Evolutionary conservation across 1,140 invertebrate genomes (phyloP), one percentile per base, ranked within the genome.

Genomic region (Zaprionus taronus): DNA sequence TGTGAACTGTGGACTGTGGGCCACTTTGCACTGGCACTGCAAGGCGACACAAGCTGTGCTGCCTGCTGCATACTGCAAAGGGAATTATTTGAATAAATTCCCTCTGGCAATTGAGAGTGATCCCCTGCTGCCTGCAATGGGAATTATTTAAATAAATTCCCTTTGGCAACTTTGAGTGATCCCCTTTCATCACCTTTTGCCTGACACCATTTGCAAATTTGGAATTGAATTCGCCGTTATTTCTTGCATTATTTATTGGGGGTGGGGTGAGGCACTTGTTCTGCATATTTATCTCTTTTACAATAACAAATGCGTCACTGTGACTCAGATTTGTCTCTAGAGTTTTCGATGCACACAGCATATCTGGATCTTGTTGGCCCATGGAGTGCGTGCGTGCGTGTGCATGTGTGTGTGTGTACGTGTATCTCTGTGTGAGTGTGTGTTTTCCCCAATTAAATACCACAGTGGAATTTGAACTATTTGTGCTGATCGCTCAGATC

Each of bases 381-480:
- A 51, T 63, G 44, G 26, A 62, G 44, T 51, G 61, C 44, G 28
- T 63, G 36, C 24, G 12, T 34, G 20, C n/a, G 20, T 20, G 7
- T 20, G 17, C 14, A 20, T 49, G n/a, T 2, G 6, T 28, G 28
- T 7, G 7, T 26, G 3, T 44, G 38, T 12, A 6, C 44, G 62
- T 47, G 28, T 49, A 20, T 15, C 11, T 58, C 17, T 58, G 22
- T 66, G 22, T 66, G 64, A 28, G 64, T 56, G 47, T 66, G 22
- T 66, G 64, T 57, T 26, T 58, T 49, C 15, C 55, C 60, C 58
- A 76, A 76, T 76, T 76, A 71, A 76, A 71, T 62, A 58, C 68
- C 47, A 36, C 17, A 56, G 56, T 77, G 74, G 74, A 77, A 77
- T 77, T 77, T 77, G 36, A 77, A 77, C 69, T 66, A 77, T 77